Percentiles rank a stretch among this genome's conserved stretches.
These are phyloP conservation scores for Ephialtes manifestator DNA, from an alignment of 2,888 invertebrate genomes.

Conservation along the genomic window DNA sequence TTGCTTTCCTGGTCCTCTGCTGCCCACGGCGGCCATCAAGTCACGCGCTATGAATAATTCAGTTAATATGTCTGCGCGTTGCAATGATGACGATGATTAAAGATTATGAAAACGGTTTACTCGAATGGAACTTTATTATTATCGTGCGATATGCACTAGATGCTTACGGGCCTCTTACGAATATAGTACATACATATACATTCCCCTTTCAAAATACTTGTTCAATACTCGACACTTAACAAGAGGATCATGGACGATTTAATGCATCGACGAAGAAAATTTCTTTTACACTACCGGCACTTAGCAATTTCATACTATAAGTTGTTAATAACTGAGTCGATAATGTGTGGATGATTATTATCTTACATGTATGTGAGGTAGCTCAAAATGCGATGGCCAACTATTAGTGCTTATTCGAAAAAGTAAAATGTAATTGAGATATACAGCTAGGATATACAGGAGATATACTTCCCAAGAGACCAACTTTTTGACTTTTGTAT, in stretches of 20 bases:
- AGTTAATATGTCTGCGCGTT: conserved; percentile 60
- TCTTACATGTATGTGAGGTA: not conserved
- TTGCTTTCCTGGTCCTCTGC: conserved; percentile 32
- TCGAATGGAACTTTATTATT: conserved; percentile 43
- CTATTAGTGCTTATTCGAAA: not conserved
- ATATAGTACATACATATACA: not conserved
- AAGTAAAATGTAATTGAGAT: not conserved
- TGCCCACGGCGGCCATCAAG: conserved; percentile 53
- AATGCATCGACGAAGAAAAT: not conserved
- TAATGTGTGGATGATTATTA: conserved; percentile 24
- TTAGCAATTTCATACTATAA: conserved; percentile 43
- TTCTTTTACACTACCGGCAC: not conserved
- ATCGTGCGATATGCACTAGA: conserved; percentile 33
- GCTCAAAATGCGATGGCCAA: not conserved
- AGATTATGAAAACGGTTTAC: conserved; percentile 49
- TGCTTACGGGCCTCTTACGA: conserved; percentile 1
- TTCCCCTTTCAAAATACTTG: not conserved
- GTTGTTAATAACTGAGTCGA: conserved; percentile 54
- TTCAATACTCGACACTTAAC: not conserved
- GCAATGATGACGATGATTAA: conserved; percentile 58
- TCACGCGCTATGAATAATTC: conserved; percentile 63
- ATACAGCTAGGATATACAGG: too few species aligned
- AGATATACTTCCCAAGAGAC: too few species aligned
- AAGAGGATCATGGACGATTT: conserved; percentile 22
- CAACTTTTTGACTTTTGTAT: too few species aligned